These are phyloP conservation scores for Petrocephalus schoutedeni DNA, from an alignment of 2,797 vertebrate genomes.

Conservation along the genomic window DNA sequence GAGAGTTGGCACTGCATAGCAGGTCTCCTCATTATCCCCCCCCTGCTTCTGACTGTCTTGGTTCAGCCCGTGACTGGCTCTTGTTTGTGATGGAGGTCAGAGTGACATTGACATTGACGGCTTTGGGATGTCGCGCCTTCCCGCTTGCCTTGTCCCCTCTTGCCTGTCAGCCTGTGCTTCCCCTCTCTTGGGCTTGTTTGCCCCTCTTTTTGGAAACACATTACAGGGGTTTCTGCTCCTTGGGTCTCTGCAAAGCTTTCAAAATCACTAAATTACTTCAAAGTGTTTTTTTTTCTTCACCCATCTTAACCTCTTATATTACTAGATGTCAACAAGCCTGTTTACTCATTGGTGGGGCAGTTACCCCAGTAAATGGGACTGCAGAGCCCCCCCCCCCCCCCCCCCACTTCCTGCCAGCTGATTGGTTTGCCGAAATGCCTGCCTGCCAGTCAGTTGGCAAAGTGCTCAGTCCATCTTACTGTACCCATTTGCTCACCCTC, in stretches of 20 bases:
- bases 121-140: not conserved
- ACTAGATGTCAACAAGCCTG: not conserved
- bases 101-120: not conserved
- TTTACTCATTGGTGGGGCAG: not conserved
- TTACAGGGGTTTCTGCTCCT: not conserved
- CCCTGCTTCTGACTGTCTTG: not conserved
- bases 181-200: not conserved
- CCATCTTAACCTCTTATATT: not conserved
- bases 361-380: slow-evolving; percentile 6
- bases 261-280: not conserved
- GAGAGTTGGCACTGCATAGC: not conserved
- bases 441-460: not conserved
- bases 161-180: not conserved
- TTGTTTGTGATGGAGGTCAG: not conserved
- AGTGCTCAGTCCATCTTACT: not conserved
- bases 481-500: not conserved
- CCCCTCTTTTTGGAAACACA: too few species aligned
- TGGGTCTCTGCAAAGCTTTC: not conserved
- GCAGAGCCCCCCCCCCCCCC: not conserved
- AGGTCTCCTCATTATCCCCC: not conserved
- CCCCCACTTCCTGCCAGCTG: not conserved
- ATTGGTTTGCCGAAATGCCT: not conserved
- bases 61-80: not conserved
- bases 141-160: not conserved
- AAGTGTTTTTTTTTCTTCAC: not conserved